Evolutionary conservation across 2,888 invertebrate genomes (phyloP).

Genomic region (Catocala fraxini): DNA sequence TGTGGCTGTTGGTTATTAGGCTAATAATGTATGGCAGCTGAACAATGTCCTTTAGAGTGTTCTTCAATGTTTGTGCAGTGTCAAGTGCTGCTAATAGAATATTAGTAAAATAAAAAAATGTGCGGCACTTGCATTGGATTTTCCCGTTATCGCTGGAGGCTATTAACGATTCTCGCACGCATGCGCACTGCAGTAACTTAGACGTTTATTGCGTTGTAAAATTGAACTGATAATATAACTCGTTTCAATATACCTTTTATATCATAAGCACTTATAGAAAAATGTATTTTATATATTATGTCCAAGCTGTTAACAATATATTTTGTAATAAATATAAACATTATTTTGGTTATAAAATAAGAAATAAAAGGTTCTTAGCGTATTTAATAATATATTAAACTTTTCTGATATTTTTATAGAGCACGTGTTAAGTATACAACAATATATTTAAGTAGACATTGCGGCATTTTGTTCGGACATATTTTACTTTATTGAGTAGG

Average conservation of each 20-base stretch:
- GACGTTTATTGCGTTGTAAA: constrained; percentile 53
- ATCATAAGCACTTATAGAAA: not conserved
- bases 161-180: constrained; percentile 43
- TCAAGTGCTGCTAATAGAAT: not conserved
- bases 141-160: constrained; percentile 53
- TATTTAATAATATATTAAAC: no score
- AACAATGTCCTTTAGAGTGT: not conserved
- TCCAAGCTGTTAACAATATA: no score
- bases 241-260: constrained; percentile 8
- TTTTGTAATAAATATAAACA: no score
- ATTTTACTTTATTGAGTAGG: no score
- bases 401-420: no score
- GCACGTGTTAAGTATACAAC: no score
- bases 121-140: constrained; percentile 33
- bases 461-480: no score
- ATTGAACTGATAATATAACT: constrained; percentile 37
- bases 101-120: constrained; percentile 13
- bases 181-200: constrained; percentile 35
- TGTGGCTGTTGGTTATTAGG: no score
- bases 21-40: no score
- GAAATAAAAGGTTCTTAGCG: no score
- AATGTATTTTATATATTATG: not conserved
- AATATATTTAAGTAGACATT: no score
- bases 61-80: not conserved
- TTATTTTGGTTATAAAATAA: no score